These are phyloP conservation scores for Bruchidius siliquastri DNA, from an alignment of 2,888 invertebrate species.

Conservation along the genomic window DNA sequence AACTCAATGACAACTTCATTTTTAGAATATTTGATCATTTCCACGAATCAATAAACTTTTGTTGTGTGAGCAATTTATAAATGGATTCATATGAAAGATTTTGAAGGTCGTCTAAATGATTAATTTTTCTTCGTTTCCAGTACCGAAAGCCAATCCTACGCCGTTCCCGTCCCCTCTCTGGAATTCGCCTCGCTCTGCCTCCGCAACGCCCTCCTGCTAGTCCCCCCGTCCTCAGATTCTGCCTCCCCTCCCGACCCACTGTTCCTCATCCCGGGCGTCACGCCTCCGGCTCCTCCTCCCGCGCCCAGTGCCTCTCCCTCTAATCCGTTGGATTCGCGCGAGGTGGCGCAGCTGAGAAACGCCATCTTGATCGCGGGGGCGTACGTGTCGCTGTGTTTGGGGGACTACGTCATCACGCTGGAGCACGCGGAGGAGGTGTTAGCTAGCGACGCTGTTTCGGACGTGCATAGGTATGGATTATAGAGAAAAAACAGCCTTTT, in stretches of 20 bases:
- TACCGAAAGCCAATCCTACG: conserved; percentile 67
- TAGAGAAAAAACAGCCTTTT: no score
- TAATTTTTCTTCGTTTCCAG: conserved; percentile 30
- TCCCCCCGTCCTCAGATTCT: conserved; percentile 54
- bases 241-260: conserved; percentile 43
- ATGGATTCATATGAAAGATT: no score
- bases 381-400: conserved; percentile 78
- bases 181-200: conserved; percentile 88
- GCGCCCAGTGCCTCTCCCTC: conserved; percentile 55
- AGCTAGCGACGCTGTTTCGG: conserved; percentile 65
- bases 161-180: conserved; percentile 80
- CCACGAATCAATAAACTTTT: no score
- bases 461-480: conserved; percentile 59
- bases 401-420: conserved; percentile 75
- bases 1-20: no score
- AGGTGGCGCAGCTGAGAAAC: conserved; percentile 58
- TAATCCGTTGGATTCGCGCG: conserved; percentile 57
- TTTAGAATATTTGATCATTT: no score
- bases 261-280: conserved; percentile 42
- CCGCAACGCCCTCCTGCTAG: conserved; percentile 72
- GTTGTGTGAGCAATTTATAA: no score
- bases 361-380: conserved; percentile 73
- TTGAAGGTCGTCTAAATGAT: no score
- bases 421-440: conserved; percentile 73
- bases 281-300: conserved; percentile 42